Conservation (phyloP, 1,140 invertebrate species). For the Aleiodes sp. region DNA sequence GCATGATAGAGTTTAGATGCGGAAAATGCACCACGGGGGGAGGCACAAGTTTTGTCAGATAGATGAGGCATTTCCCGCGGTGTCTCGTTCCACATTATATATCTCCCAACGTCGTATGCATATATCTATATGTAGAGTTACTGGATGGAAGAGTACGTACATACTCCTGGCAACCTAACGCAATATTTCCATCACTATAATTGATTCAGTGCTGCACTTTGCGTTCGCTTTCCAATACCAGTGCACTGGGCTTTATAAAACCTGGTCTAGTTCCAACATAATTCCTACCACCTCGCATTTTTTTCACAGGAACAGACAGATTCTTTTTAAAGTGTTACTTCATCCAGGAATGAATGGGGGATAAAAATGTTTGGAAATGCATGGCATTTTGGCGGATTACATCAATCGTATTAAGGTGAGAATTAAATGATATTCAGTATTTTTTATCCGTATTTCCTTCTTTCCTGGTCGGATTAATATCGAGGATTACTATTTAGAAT, state of each 20-base stretch:
- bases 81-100: slow-evolving; percentile 6
- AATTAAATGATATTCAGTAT: too few species aligned
- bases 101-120: slow-evolving; percentile 2
- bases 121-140: neutral
- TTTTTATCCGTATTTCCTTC: too few species aligned
- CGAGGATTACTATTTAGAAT: too few species aligned
- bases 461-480: too few species aligned
- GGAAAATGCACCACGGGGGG: neutral
- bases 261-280: neutral
- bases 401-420: too few species aligned
- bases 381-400: too few species aligned
- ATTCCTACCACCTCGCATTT: neutral
- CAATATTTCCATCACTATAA: slow-evolving; percentile 53
- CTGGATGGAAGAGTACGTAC: neutral
- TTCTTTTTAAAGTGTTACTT: too few species aligned
- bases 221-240: slow-evolving; percentile 13
- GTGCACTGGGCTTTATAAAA: neutral
- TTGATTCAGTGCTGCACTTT: slow-evolving; percentile 45
- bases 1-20: neutral
- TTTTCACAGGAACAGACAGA: neutral
- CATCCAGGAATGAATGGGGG: too few species aligned
- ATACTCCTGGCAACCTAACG: slow-evolving; percentile 40
- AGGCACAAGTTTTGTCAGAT: neutral
- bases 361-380: too few species aligned
- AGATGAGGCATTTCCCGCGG: neutral